Conservation (phyloP, 2,113 vertebrate genomes). For the Centropus unirufus region DNA sequence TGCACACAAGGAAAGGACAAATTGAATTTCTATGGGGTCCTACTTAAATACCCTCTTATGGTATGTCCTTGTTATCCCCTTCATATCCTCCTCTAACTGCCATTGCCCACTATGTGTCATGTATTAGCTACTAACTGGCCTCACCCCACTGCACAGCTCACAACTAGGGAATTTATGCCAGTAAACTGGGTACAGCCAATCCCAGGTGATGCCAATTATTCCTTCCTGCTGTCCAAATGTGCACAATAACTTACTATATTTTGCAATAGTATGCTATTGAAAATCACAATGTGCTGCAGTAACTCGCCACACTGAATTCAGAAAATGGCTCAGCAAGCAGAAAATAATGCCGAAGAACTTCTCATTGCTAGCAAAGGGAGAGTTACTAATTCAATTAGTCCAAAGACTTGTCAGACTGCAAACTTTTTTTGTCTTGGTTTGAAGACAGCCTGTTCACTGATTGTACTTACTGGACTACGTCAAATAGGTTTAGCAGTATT, state of each 20-base stretch:
- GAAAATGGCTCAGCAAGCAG: not conserved
- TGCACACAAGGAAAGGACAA: not conserved
- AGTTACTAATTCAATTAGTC: not conserved
- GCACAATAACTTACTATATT: rapidly evolving
- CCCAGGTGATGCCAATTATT: rapidly evolving
- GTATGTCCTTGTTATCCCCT: rapidly evolving
- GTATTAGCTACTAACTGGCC: not conserved
- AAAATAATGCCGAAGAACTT: not conserved
- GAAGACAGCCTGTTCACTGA: not conserved
- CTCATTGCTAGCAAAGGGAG: not conserved
- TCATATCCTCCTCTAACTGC: not conserved
- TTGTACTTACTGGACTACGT: not conserved
- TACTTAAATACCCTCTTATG: not conserved
- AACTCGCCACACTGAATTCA: not conserved
- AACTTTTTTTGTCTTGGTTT: not conserved
- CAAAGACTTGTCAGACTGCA: not conserved
- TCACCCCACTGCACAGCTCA: not conserved
- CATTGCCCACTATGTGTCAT: not conserved
- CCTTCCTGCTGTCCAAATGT: not conserved
- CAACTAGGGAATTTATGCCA: rapidly evolving
- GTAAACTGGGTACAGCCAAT: rapidly evolving
- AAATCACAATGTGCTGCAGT: not conserved
- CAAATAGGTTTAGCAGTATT: not conserved
- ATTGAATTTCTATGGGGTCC: rapidly evolving
- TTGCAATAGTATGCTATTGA: not conserved